These are phyloP conservation scores for Nesometra sesokonis DNA, from an alignment of 35 echinoderm and acorn worm genomes.

Conservation along the genomic window DNA sequence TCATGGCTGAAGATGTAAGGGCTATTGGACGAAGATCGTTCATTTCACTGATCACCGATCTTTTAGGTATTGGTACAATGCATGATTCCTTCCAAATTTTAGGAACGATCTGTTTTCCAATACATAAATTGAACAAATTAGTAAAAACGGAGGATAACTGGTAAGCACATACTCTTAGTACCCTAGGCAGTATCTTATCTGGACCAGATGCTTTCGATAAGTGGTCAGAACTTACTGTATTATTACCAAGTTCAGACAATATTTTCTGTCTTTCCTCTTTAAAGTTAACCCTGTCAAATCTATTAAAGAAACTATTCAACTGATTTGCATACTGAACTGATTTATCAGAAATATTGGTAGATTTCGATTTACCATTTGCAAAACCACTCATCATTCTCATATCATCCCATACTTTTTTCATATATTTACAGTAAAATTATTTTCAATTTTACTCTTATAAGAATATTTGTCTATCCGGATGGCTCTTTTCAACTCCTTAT, in stretches of 20 bases:
- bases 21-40: background rate
- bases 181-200: constrained; percentile 11
- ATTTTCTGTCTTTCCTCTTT: background rate
- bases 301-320: constrained; percentile 23
- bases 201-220: constrained; percentile 29
- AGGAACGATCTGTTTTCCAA: background rate
- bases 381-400: constrained; percentile 41
- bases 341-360: background rate
- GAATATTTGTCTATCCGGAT: background rate
- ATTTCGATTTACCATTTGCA: background rate
- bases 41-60: background rate
- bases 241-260: background rate
- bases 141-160: constrained; percentile 26
- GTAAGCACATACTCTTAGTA: constrained; percentile 33
- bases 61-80: background rate
- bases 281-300: constrained; percentile 4
- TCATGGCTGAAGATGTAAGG: background rate
- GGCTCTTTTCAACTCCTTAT: constrained; percentile 20
- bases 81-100: background rate
- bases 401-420: constrained; percentile 29
- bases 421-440: constrained; percentile 33
- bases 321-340: constrained; percentile 32
- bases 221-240: background rate
- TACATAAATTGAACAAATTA: constrained; percentile 14
- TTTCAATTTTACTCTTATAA: constrained; percentile 27